phyloP scores from a whole-genome alignment of 2,113 vertebrate genomes.

The Antechinus stuartii region DNA sequence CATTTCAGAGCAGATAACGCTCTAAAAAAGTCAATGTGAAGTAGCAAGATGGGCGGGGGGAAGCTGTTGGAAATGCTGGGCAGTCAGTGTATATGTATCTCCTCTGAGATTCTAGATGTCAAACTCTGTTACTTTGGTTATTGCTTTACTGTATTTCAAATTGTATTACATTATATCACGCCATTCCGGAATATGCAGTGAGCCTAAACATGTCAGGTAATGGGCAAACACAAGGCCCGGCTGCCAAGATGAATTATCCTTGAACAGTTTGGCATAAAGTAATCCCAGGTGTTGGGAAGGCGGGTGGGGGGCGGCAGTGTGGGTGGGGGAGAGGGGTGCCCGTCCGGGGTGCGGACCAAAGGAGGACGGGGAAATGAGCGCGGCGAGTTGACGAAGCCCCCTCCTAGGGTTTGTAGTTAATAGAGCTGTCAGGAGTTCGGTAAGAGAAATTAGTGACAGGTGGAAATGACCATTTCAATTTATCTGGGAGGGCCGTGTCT shows the following conservation, averaged over 20 bases:
- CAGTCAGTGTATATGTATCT: conserved; percentile 48
- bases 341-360: neutral
- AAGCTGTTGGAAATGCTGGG: conserved; percentile 24
- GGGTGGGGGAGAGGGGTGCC: neutral
- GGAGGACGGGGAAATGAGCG: neutral
- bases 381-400: conserved; percentile 1
- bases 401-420: neutral
- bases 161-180: conserved; percentile 13
- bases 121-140: conserved; percentile 64
- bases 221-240: conserved; percentile 53
- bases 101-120: conserved; percentile 77
- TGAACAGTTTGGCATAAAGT: conserved; percentile 63
- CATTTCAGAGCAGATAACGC: conserved; percentile 59
- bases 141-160: conserved; percentile 73
- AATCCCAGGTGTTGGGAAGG: conserved; percentile 59
- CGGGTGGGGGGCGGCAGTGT: neutral
- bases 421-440: conserved; percentile 52
- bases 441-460: conserved; percentile 53
- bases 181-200: conserved; percentile 66
- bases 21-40: conserved; percentile 37
- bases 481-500: neutral
- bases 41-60: conserved; percentile 38
- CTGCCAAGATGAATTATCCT: conserved; percentile 70
- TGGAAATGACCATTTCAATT: conserved; percentile 51
- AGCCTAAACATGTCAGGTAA: conserved; percentile 60